Percentiles rank a stretch among this genome's conserved stretches.
phyloP scores from a whole-genome alignment of 2,797 vertebrate species.

The Paedocypris micromegethes region DNA sequence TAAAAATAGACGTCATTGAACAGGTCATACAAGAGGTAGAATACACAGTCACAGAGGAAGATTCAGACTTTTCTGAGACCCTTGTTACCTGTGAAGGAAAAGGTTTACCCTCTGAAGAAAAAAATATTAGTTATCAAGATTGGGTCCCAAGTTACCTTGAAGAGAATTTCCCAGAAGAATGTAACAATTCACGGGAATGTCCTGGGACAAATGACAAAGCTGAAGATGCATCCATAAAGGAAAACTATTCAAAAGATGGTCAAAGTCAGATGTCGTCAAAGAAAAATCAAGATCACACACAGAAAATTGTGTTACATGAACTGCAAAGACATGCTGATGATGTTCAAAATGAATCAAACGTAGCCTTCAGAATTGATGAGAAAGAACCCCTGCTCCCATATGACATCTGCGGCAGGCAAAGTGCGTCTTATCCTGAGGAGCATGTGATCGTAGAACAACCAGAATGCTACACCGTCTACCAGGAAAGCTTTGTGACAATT shows the following conservation, averaged over 20 bases:
- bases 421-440: constrained; percentile 50
- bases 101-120: constrained; percentile 40
- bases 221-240: constrained; percentile 1
- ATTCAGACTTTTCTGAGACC: constrained; percentile 28
- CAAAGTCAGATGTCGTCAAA: not conserved
- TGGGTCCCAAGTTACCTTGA: constrained; percentile 25
- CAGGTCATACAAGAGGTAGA: not conserved
- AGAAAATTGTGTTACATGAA: constrained; percentile 17
- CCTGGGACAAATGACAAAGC: not conserved
- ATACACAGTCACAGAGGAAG: not conserved
- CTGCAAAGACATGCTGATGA: not conserved
- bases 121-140: not conserved
- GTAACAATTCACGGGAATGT: not conserved
- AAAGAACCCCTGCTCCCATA: constrained; percentile 45
- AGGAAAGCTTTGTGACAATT: constrained; percentile 35
- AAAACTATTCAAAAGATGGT: not conserved
- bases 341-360: constrained; percentile 30
- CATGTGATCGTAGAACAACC: constrained; percentile 21
- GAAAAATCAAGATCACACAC: constrained; percentile 4
- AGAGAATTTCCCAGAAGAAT: constrained; percentile 25
- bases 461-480: constrained; percentile 39
- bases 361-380: constrained; percentile 11
- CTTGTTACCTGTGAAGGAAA: constrained; percentile 46
- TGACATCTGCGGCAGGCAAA: constrained; percentile 49
- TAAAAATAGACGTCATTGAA: not conserved